Conservation (phyloP, 2,888 invertebrate genomes). For the Leptura quadrifasciata region DNA sequence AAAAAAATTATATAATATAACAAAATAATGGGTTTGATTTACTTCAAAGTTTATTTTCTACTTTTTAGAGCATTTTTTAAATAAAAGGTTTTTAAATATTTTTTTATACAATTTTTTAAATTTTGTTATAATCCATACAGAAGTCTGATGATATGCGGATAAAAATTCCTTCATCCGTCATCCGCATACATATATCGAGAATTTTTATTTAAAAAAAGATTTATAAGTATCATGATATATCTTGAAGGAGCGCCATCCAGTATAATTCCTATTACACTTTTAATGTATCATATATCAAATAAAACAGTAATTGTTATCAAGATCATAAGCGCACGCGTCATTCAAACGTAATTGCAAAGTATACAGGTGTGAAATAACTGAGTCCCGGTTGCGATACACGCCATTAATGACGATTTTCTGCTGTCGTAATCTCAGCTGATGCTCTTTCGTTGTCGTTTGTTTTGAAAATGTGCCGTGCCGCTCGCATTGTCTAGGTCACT, state of each 20-base stretch:
- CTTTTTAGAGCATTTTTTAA: no score
- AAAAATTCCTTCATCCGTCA: no score
- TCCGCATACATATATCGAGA: no score
- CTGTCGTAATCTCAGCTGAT: conserved; percentile 22
- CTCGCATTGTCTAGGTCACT: conserved; percentile 10
- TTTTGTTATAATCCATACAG: no score
- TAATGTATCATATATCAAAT: neutral
- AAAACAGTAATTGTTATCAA: conserved; percentile 8
- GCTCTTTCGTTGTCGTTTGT: conserved; percentile 18
- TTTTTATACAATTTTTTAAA: no score
- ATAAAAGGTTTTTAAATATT: no score
- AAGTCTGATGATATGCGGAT: no score
- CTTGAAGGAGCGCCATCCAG: neutral
- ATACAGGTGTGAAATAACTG: conserved; percentile 12
- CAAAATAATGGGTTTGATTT: no score
- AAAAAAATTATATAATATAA: no score
- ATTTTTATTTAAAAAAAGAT: no score
- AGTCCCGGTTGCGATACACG: neutral
- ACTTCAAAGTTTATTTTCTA: no score
- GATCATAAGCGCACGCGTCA: conserved; percentile 25
- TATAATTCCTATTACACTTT: neutral
- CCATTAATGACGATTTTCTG: conserved; percentile 29
- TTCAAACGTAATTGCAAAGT: conserved; percentile 7
- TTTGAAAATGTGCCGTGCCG: conserved; percentile 2
- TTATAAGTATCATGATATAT: no score